Evolutionary conservation across 1,140 invertebrate species (phyloP), one percentile per base, ranked within the genome.

Genomic region (Pseudomyrmex gracilis): DNA sequence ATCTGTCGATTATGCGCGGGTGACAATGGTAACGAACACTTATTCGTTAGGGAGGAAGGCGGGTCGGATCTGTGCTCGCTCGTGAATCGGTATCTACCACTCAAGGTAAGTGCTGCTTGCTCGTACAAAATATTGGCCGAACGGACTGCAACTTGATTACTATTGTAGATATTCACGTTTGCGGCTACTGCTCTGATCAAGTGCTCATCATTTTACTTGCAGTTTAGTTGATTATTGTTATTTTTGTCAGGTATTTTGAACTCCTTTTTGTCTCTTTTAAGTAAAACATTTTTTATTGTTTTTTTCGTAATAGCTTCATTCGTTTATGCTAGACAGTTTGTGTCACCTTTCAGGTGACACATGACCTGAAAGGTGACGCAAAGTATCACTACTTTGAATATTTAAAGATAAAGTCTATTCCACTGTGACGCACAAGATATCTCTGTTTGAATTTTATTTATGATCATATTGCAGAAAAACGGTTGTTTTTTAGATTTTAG

Each of bases 1-100:
- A 95, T 96, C 94, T 97, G 96, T 94, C 95, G 96, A 94, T 95
- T 97, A 92, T 97, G 96, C 95, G 96, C 95, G 9, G 95, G 96
- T 93, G 95, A 96, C 93, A 97, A 96, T 94, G 94, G 95, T 86
- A 96, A 96, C 90, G 96, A 95, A 82, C 94, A 95, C 88, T 93
- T 97, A 89, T 97, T 95, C 93, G 91, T 92, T 8, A 88, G 90
- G 85, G 95, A 95, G 71, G 94, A 95, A 88, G 95, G 95, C 91
- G 95, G 95, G 90, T 92, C 94, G 70, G 95, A 95, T 94, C 94
- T 97, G 92, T 95, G 95, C 92, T 93, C 94, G 63, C 93, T 96
- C 88, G 94, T 97, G 55, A 97, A 97, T 93, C 95, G 95, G 76
- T 97, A 97, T 95, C 95, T 97, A 87, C 96, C 96, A 13, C 91